Base-by-base conservation (phyloP, 2,888 invertebrate species). In the Mimumesa dahlbomi region DNA sequence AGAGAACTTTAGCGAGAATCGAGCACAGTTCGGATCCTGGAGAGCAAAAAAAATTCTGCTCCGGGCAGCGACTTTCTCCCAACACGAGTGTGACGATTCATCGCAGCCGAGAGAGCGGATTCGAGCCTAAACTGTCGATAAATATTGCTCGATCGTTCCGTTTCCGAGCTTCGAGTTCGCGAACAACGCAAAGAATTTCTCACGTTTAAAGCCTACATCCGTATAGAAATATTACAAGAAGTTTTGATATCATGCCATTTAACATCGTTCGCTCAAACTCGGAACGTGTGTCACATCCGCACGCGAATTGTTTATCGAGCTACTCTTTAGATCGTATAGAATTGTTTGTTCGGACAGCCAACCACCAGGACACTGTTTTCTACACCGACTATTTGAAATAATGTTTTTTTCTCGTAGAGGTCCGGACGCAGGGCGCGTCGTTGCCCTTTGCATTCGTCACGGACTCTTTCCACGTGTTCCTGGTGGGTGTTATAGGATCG, bases 321-420 rank as follows among this genome's bases (percentile, higher is more conserved):
- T n/a, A n/a, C n/a, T n/a, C n/a, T n/a, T n/a, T n/a, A n/a, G n/a
- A n/a, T n/a, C n/a, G n/a, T n/a, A n/a, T n/a, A n/a, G n/a, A n/a
- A n/a, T n/a, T n/a, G n/a, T n/a, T n/a, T n/a, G n/a, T n/a, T n/a
- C n/a, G n/a, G n/a, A n/a, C n/a, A n/a, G n/a, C n/a, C n/a, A n/a
- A n/a, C n/a, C n/a, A n/a, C n/a, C n/a, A n/a, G n/a, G n/a, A n/a
- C n/a, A n/a, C n/a, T n/a, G n/a, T n/a, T n/a, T n/a, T n/a, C n/a
- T n/a, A n/a, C n/a, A n/a, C n/a, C n/a, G 18, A 16, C 71, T 73
- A 84, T 61, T 84, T 84, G 25, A 70, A 64, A 43, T 85, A 87
- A 40, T 86, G 82, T 75, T 82, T 85, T 63, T 79, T 81, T 22
- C 87, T 79, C 16, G 77, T 81, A 0, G 86, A 86, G 1, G 84